These are phyloP conservation scores for Cheilosia vernalis DNA, from an alignment of 2,888 invertebrate species.

Conservation along the genomic window DNA sequence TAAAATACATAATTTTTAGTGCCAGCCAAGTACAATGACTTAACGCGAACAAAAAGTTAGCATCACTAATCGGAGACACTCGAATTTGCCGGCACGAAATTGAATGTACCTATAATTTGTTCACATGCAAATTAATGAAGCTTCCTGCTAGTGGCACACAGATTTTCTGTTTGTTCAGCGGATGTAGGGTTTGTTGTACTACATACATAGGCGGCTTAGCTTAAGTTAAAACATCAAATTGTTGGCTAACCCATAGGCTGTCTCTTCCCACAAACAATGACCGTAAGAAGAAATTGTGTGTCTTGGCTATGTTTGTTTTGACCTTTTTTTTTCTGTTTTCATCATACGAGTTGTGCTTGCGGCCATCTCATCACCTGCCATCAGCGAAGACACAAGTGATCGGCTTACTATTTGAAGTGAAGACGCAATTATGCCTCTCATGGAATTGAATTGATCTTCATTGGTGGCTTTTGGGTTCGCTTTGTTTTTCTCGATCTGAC, in stretches of 20 bases:
- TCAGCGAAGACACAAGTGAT: too few species aligned
- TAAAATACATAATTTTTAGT: background rate
- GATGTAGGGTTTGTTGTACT: background rate
- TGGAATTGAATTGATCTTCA: too few species aligned
- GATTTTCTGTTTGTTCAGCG: background rate
- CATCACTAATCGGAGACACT: conserved; percentile 3
- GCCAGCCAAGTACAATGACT: conserved; percentile 4
- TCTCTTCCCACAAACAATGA: background rate
- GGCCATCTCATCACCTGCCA: too few species aligned
- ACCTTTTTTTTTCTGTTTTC: too few species aligned
- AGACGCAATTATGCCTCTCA: too few species aligned
- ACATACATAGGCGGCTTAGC: background rate
- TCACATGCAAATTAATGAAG: conserved; percentile 2
- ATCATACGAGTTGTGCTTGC: too few species aligned
- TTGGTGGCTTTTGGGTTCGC: too few species aligned
- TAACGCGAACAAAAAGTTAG: background rate
- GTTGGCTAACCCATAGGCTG: background rate
- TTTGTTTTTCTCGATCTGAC: too few species aligned
- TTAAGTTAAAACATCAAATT: background rate
- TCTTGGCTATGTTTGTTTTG: background rate
- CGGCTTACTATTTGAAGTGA: too few species aligned
- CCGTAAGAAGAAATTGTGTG: background rate
- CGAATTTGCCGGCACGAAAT: conserved; percentile 11
- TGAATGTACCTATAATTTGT: conserved; percentile 2
- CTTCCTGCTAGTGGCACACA: background rate